Conservation (phyloP, 2,797 vertebrate species). For the Sebastes kiyomatsui region DNA sequence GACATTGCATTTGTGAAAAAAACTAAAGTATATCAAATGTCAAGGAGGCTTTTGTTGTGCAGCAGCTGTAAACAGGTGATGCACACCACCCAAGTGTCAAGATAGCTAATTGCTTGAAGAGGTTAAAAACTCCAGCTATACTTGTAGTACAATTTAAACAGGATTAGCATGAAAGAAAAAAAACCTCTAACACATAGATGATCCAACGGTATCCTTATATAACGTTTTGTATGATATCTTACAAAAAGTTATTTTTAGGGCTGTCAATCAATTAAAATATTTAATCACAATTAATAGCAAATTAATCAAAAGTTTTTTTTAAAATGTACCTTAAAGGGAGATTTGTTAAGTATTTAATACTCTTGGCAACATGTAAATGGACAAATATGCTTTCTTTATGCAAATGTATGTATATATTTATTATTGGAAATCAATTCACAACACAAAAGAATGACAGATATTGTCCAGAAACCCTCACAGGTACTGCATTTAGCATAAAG, state of each 20-base stretch:
- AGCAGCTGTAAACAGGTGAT: background rate
- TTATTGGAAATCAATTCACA: too few relatives aligned
- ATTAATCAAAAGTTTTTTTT: too few relatives aligned
- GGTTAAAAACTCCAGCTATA: background rate
- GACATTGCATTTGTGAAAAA: background rate
- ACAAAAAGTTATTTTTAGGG: background rate
- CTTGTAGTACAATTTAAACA: background rate
- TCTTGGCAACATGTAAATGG: fast-evolving
- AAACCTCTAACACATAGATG: background rate
- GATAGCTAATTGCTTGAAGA: background rate
- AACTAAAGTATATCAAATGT: background rate
- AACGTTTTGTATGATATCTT: background rate
- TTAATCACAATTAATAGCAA: too few relatives aligned
- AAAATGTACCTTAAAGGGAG: too few relatives aligned
- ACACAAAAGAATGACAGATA: too few relatives aligned
- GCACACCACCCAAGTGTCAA: background rate
- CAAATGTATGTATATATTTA: too few relatives aligned
- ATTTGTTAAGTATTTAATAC: too few relatives aligned
- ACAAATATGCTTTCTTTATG: too few relatives aligned
- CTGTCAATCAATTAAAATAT: too few relatives aligned
- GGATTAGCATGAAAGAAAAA: background rate
- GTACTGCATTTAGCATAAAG: too few relatives aligned
- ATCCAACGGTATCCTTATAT: background rate
- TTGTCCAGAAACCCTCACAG: too few relatives aligned
- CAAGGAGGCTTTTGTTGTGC: background rate